phyloP scores from a whole-genome alignment of 2,797 vertebrate species.

The Acridotheres tristis region DNA sequence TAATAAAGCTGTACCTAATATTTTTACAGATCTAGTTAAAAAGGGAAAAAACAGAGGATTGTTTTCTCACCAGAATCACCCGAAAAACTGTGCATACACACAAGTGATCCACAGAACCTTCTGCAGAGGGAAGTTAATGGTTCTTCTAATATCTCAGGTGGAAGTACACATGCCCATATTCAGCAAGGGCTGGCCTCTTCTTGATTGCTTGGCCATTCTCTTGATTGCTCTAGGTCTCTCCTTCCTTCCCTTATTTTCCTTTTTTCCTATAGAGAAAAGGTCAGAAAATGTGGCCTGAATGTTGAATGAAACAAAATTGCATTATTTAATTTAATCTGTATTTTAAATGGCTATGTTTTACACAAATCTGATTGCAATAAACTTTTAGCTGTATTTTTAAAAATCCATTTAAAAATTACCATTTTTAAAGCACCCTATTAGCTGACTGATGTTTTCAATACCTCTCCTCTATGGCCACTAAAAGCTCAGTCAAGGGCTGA shows the following conservation, averaged over 20 bases:
- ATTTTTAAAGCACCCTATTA: neutral
- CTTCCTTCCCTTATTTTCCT: neutral
- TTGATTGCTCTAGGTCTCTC: neutral
- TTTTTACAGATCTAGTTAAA: neutral
- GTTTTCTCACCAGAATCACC: neutral
- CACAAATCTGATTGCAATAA: neutral
- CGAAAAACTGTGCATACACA: neutral
- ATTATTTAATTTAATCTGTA: neutral
- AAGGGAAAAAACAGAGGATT: neutral
- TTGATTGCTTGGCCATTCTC: neutral
- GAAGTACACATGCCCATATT: neutral
- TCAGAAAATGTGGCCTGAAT: neutral
- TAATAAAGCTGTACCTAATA: neutral
- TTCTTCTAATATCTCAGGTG: neutral
- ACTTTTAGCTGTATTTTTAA: neutral
- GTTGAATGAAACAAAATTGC: neutral
- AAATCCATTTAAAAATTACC: neutral
- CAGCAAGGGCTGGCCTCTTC: neutral
- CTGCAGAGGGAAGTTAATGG: neutral
- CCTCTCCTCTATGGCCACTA: conserved; percentile 1
- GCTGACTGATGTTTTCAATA: conserved; percentile 32
- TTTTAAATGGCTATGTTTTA: neutral
- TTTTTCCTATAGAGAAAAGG: neutral
- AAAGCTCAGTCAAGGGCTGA: conserved; percentile 7
- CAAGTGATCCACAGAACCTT: neutral